Percentiles rank a stretch among this genome's conserved stretches.
These are phyloP conservation scores for Ellobium chinense DNA, from an alignment of 2,888 invertebrate species.

Conservation along the genomic window DNA sequence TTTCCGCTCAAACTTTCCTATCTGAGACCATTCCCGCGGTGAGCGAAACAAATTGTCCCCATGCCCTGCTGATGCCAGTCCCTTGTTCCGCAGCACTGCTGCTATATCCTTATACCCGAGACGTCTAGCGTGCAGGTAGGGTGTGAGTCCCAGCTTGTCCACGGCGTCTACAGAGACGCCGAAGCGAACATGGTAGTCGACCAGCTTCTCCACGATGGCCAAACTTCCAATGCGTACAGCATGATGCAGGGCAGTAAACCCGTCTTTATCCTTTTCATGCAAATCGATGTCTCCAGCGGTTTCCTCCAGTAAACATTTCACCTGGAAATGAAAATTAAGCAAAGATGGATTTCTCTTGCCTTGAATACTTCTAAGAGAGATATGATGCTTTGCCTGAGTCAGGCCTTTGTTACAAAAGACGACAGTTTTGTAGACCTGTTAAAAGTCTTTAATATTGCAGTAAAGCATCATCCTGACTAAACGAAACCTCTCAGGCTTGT, in stretches of 20 bases:
- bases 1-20: conserved; percentile 65
- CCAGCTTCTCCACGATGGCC: conserved; percentile 60
- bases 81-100: conserved; percentile 11
- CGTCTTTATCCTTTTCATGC: conserved; percentile 64
- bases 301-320: conserved; percentile 57
- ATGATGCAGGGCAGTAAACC: conserved; percentile 72
- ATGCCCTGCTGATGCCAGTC: conserved; percentile 44
- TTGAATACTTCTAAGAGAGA: too few relatives aligned
- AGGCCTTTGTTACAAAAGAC: too few relatives aligned
- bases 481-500: too few relatives aligned
- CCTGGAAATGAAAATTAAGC: too few relatives aligned
- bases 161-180: conserved; percentile 69
- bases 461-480: too few relatives aligned
- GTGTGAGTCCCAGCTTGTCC: conserved; percentile 72
- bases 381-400: too few relatives aligned
- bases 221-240: conserved; percentile 64
- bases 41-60: conserved; percentile 57
- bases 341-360: too few relatives aligned
- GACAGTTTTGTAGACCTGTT: too few relatives aligned
- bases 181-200: conserved; percentile 63
- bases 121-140: conserved; percentile 70
- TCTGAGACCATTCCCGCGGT: conserved; percentile 68
- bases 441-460: too few relatives aligned
- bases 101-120: conserved; percentile 59
- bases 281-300: conserved; percentile 71